Base-by-base conservation (phyloP, 2,113 vertebrate genomes). In the Halcyon malimbica region DNA sequence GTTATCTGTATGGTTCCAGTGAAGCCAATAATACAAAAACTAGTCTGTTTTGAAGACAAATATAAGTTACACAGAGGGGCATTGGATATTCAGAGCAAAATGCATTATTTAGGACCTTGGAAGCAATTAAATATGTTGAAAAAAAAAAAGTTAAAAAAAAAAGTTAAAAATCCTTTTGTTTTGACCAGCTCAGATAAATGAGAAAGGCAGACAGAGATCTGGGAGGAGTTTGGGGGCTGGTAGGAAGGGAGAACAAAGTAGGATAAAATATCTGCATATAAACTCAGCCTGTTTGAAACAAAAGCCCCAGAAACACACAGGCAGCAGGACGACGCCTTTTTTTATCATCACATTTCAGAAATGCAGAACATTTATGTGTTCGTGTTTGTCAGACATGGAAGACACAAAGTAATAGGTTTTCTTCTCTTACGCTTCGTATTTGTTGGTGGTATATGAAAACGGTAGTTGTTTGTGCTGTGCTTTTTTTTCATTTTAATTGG, bases 311-410 rank as follows among this genome's bases (percentile, higher is more conserved):
- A 91, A 90, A 67, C 51, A 64, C 33, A 57, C 19, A 83, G 69
- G 63, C 65, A 74, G 62, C 39, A 64, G 80, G 56, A 78, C 5
- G 24, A 78, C 90, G 77, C 68, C 71, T 88, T 78, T 96, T 96
- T 97, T 92, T 92, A 88, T 86, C 65, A 44, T 90, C 48, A 7
- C 65, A 53, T 89, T 97, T 94, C 80, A 90, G 93, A 93, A 93
- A 86, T 64, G 79, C 81, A 86, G 51, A 86, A 60, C 76, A 25
- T 87, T 92, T 93, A 59, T 19, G 24, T 37, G 39, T 89, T 95
- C 51, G 2, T 90, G 51, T 94, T 95, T 94, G 71, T 93, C 83
- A 81, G 59, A 71, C 57, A 59, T 82, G 26, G 90, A 86, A 95
- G 76, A 78, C 60, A 83, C 54, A 78, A 90, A 93, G 65, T 78